Base-by-base conservation (phyloP, 2,797 vertebrate genomes). In the Pipistrellus kuhlii region DNA sequence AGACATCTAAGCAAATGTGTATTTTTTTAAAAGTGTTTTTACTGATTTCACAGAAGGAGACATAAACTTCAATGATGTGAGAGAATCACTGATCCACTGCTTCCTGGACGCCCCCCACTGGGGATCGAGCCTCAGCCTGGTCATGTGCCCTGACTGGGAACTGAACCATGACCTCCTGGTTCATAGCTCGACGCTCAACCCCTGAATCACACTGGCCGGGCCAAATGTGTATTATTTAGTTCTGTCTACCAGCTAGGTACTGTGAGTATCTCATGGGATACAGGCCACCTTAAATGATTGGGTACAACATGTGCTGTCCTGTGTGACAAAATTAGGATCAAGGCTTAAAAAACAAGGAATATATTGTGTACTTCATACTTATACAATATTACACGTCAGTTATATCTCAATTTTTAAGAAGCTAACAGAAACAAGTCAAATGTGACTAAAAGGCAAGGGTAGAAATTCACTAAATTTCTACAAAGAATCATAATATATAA, bases 391-490 rank as follows among this genome's bases (percentile, higher is more conserved):
- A 14, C 25, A 48, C 53, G 15, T 62, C 46, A 75, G 25, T 64
- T 44, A 30, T 35, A 46, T 82, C n/a, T 32, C 76, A 81, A 51
- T 62, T 72, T 13, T 48, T 13, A 78, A 80, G 89, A 76, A 25
- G 15, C 53, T 53, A 69, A 53, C 1, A 88, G 76, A 1, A 23
- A 87, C 57, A 88, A 88, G 27, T 81, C 68, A 75, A 55, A 88
- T 25, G 5, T 85, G 32, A 90, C 30, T 66, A 78, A 80, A 94
- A 86, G 72, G 44, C 7, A 85, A 85, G 6, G 25, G 44, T 77
- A 84, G 23, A 23, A 90, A 95, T 86, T 93, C 38, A 64, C 8
- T 91, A 13, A 53, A 87, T 66, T 92, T 80, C 32, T 85, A 88
- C 6, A 76, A 6, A 80, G 21, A 78, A 75, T 25, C 23, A 23